Evolutionary conservation across 2,113 vertebrate species (phyloP), one percentile per base, ranked within the genome.

Genomic region (Nerophis lumbriciformis): DNA sequence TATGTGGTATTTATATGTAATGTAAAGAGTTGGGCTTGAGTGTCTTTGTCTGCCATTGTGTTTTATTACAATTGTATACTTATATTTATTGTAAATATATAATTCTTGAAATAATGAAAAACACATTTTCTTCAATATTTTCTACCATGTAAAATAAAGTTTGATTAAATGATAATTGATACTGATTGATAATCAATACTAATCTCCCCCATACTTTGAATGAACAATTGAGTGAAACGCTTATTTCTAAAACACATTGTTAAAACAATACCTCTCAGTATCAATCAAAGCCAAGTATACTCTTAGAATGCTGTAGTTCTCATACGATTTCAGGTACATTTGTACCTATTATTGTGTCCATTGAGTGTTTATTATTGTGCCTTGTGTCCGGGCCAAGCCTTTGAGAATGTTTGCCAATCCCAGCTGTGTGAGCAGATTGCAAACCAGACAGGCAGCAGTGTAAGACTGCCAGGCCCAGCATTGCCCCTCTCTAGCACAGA

Each of bases 361-460:
- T 19, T n/a, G 15, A 50, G 59, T 11, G n/a, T 61, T 61, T 65
- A 75, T 74, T 82, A 67, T 85, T 86, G 73, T 65, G 78, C 77
- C 75, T 72, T 57, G 69, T 81, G 76, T 78, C 61, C 75, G 75
- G 63, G 81, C 81, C 76, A 83, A 84, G 80, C 52, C 58, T 55
- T 73, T 86, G 70, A 87, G 82, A 82, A 48, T 88, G 66, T 88
- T 68, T 88, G 85, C 85, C 85, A 83, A 85, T 83, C 85, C 62
- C 87, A 88, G 87, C 85, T 88, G 85, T 88, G 87, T 63, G 83
- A 87, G 85, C 85, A 86, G 85, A 86, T 87, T 80, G 81, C 87
- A 77, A 81, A 73, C 73, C 80, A 85, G 83, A 75, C 83, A 72
- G 71, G 78, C 79, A 64, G 79, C 74, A 66, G 77, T 61, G 66